Base-by-base conservation (phyloP, 2,888 invertebrate genomes). In the Poecilobothrus nobilitatus region DNA sequence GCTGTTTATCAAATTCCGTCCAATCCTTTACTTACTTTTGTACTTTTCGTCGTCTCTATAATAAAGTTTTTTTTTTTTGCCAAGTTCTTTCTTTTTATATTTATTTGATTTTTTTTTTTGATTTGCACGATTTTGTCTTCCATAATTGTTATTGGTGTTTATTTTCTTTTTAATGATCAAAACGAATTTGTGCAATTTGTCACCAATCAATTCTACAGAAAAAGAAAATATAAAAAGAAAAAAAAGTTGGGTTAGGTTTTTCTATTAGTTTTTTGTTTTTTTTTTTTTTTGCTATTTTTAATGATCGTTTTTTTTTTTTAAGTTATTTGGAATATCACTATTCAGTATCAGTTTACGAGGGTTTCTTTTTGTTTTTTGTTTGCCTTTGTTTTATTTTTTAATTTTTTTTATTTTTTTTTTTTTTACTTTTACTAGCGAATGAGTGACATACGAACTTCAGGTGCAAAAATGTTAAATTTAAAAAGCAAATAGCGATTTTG, bases 101-200 rank as follows among this genome's bases (percentile, higher is more conserved):
- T 37, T 37, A 8, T 44, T 12, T 53, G 12, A 9, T 18, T 12
- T 41, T 41, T 41, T 41, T 3, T 41, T 41, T 41, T 15, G 41
- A 41, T 41, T 18, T 18, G 7, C 53, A 53, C 53, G 53, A 53
- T 53, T 53, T 53, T 53, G 18, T 53, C 53, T 6, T 53, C 53
- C 18, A 53, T 53, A 53, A 53, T 53, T 53, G 53, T 53, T 18
- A 53, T 53, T 53, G 53, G 53, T 53, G 53, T 53, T 53, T 53
- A 18, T 53, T 53, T n/a, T 53, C 10, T 53, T 53, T 53, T 53
- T 53, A 53, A 53, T 18, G 53, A 53, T 53, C 53, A 18, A 18
- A 53, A 53, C 53, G 53, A 53, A 53, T 53, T 53, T 53, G 53
- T 53, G 53, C 53, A 53, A 53, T 53, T 53, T 53, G 53, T 53